Evolutionary conservation across 2,113 vertebrate genomes (phyloP).

Genomic region (Esox niger): DNA sequence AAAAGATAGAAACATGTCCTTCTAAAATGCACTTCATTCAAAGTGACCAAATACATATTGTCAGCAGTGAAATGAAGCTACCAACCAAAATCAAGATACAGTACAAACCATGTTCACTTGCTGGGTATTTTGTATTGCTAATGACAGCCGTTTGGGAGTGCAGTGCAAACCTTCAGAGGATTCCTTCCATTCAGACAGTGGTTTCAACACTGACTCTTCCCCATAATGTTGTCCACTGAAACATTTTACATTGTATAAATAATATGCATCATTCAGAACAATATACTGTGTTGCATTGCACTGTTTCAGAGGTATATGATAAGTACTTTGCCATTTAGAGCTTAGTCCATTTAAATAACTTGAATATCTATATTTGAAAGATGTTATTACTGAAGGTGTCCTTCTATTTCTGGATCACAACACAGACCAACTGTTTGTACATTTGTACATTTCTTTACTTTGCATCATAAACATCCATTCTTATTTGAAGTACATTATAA

Average conservation of each 20-base stretch:
- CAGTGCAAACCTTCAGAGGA: conserved; percentile 19
- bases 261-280: conserved; percentile 49
- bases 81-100: conserved; percentile 41
- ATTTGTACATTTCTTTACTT: background rate
- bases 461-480: background rate
- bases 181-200: conserved; percentile 26
- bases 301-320: conserved; percentile 33
- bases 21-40: conserved; percentile 71
- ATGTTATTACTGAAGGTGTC: conserved; percentile 44
- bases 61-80: conserved; percentile 54
- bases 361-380: conserved; percentile 32
- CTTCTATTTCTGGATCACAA: conserved; percentile 44
- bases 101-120: conserved; percentile 40
- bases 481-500: background rate
- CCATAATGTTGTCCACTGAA: conserved; percentile 58
- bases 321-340: conserved; percentile 27
- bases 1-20: conserved; percentile 52
- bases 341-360: conserved; percentile 24
- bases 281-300: conserved; percentile 65
- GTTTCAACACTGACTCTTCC: conserved; percentile 38
- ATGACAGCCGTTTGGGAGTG: conserved; percentile 45
- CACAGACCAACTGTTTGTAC: conserved; percentile 26
- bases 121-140: conserved; percentile 62
- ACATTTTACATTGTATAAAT: conserved; percentile 57
- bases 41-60: conserved; percentile 61